Evolutionary conservation across 92 coral and sea anemone genomes (phyloP).

Genomic region (Heteractis magnifica): DNA sequence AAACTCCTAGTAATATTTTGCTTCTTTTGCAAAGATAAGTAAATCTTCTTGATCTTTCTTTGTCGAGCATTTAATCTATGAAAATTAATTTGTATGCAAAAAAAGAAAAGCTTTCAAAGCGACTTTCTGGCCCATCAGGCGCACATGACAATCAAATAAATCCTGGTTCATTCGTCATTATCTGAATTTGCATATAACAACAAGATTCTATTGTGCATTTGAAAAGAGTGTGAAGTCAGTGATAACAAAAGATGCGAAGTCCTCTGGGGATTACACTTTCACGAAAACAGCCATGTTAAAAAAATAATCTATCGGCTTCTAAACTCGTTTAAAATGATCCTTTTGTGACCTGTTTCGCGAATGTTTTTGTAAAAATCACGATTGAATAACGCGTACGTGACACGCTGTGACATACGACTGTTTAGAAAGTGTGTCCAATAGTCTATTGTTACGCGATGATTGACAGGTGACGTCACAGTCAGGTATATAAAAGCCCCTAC

Average conservation of each 20-base stretch:
- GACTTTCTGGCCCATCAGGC: not conserved
- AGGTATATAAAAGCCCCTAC: slow-evolving; percentile 12
- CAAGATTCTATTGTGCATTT: not conserved
- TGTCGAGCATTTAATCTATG: not conserved
- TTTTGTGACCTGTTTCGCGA: not conserved
- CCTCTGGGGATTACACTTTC: slow-evolving; percentile 19
- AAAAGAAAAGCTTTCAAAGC: not conserved
- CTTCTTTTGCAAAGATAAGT: not conserved
- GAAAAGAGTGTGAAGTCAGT: not conserved
- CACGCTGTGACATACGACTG: slow-evolving; percentile 15
- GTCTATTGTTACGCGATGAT: slow-evolving; percentile 19
- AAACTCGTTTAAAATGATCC: not conserved
- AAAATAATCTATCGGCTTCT: not conserved
- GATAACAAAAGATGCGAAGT: slow-evolving; percentile 3
- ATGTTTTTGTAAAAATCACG: not conserved
- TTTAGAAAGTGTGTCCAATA: slow-evolving; percentile 18
- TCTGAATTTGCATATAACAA: not conserved
- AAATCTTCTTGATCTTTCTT: not conserved
- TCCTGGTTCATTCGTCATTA: not conserved
- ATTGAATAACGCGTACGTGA: slow-evolving; percentile 10
- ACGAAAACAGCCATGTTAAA: slow-evolving; percentile 2
- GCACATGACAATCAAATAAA: not conserved
- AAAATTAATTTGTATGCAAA: not conserved
- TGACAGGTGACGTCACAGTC: slow-evolving; percentile 32
- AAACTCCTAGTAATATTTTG: not conserved